Evolutionary conservation across 2,888 invertebrate species (phyloP).

Genomic region (Malacosoma neustria): DNA sequence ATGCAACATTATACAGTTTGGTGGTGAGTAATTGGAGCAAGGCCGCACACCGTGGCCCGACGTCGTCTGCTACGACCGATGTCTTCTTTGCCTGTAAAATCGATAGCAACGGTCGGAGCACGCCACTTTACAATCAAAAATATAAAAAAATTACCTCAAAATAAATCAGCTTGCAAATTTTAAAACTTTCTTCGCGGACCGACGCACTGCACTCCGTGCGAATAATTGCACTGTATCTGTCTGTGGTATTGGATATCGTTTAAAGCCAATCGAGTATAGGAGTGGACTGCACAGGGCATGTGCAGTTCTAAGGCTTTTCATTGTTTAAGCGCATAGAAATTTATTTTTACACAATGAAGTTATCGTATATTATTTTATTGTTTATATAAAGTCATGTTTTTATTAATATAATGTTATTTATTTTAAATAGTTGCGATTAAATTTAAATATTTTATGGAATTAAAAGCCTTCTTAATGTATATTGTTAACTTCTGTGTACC

Average conservation of each 20-base stretch:
- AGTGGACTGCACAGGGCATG: constrained; percentile 37
- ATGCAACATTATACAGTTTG: constrained; percentile 2
- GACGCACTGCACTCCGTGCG: constrained; percentile 12
- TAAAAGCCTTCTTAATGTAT: too few relatives aligned
- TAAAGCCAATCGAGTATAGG: constrained; percentile 29
- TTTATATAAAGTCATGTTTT: too few relatives aligned
- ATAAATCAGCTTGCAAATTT: constrained; percentile 52
- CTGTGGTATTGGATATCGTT: constrained; percentile 21
- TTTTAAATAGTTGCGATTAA: too few relatives aligned
- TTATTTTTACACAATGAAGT: constrained; percentile 36
- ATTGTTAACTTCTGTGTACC: too few relatives aligned
- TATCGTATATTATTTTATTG: too few relatives aligned
- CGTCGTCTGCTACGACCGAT: constrained; percentile 41
- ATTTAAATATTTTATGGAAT: too few relatives aligned
- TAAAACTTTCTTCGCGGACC: constrained; percentile 6
- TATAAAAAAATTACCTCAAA: constrained; percentile 40
- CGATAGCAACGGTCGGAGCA: constrained; percentile 46
- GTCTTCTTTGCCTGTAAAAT: constrained; percentile 55
- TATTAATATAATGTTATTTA: too few relatives aligned
- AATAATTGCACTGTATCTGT: constrained; percentile 17
- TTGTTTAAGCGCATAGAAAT: too few relatives aligned
- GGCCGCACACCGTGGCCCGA: constrained; percentile 38
- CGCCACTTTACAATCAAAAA: constrained; percentile 27
- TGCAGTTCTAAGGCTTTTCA: constrained; percentile 42
- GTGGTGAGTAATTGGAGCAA: constrained; percentile 49